Conservation (phyloP, 2,113 vertebrate species). For the Trogon melanurus region DNA sequence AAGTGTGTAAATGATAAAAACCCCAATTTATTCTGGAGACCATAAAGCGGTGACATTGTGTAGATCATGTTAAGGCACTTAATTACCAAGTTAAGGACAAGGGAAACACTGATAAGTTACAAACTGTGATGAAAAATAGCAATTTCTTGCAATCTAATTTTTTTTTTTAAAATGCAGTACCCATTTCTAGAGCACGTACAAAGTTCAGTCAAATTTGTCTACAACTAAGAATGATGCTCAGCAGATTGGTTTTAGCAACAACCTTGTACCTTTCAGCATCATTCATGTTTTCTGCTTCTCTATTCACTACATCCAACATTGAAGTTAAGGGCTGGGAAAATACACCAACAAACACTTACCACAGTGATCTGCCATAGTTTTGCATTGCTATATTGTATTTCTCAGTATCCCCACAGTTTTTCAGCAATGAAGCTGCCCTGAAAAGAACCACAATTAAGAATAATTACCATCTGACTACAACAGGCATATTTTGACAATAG, state of each 20-base stretch:
- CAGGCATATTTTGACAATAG: background rate
- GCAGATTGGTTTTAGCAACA: background rate
- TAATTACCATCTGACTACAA: background rate
- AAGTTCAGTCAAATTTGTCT: background rate
- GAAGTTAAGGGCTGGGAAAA: background rate
- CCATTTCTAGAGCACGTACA: background rate
- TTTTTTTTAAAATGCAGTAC: background rate
- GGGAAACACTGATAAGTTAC: background rate
- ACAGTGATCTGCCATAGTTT: constrained; percentile 87
- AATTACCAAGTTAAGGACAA: background rate
- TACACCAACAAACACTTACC: constrained; percentile 74
- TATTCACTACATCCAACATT: background rate
- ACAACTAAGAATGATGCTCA: background rate
- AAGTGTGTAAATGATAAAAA: accelerated
- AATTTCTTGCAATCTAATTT: background rate
- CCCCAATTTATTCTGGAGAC: background rate
- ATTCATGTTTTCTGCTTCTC: background rate
- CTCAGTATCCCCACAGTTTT: constrained; percentile 75
- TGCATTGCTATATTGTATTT: constrained; percentile 79
- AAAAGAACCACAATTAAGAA: background rate
- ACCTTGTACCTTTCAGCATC: background rate
- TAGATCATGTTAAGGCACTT: background rate
- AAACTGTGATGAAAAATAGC: background rate
- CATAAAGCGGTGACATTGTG: background rate
- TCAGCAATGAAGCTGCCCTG: constrained; percentile 86